Evolutionary conservation across 2,113 vertebrate genomes (phyloP).

Genomic region (Sinocyclocheilus maitianheensis): DNA sequence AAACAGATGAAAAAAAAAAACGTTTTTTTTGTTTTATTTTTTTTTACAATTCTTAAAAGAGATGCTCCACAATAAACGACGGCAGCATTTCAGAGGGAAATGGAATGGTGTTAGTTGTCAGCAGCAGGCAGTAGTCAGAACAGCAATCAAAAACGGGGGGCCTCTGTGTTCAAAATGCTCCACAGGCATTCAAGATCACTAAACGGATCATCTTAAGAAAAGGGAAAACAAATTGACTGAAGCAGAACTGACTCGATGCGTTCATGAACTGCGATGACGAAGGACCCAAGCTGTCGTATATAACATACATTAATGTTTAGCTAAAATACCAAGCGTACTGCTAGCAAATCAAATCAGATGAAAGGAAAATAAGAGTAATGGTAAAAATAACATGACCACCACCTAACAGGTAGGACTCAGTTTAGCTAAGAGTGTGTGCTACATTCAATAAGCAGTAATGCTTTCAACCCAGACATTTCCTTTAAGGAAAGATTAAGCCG

Average conservation of each 20-base stretch:
- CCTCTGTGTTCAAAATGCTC: neutral
- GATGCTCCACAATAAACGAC: constrained; percentile 53
- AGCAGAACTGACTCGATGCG: neutral
- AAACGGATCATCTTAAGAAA: constrained; percentile 25
- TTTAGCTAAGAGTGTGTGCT: constrained; percentile 19
- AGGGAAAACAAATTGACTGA: constrained; percentile 21
- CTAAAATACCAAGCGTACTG: constrained; percentile 24
- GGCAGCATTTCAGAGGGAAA: constrained; percentile 61
- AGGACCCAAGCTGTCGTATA: neutral
- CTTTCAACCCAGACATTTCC: constrained; percentile 22
- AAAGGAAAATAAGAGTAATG: constrained; percentile 7
- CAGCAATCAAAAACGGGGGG: constrained; percentile 49
- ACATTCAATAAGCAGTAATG: constrained; percentile 40
- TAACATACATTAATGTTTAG: constrained; percentile 17
- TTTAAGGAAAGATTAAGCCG: constrained; percentile 24
- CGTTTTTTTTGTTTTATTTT: constrained; percentile 61
- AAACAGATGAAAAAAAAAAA: constrained; percentile 55
- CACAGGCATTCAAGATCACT: constrained; percentile 24
- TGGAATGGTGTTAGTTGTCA: constrained; percentile 76
- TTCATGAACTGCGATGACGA: constrained; percentile 17
- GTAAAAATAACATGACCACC: constrained; percentile 10
- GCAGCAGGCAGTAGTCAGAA: constrained; percentile 70
- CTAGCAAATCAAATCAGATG: constrained; percentile 17
- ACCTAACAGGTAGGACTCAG: constrained; percentile 21
- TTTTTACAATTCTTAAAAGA: constrained; percentile 70